Conservation (phyloP, 1,140 invertebrate genomes). For the Oncopeltus fasciatus region DNA sequence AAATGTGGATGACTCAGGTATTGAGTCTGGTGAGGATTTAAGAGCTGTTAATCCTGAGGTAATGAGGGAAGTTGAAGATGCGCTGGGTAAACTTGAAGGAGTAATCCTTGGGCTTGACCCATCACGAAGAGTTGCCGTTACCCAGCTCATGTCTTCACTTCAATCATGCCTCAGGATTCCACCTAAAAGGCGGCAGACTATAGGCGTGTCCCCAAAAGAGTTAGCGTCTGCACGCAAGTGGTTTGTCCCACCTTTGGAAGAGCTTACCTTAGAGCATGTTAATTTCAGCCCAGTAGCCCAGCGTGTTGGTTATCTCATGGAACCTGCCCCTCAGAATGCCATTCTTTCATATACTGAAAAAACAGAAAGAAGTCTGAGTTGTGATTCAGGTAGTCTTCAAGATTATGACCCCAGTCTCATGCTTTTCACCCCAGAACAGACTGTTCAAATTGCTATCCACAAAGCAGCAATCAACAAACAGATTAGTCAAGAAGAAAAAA, state of each 20-base stretch:
- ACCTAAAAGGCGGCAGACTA: slow-evolving; percentile 48
- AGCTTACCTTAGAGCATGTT: not conserved
- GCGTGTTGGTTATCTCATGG: slow-evolving; percentile 16
- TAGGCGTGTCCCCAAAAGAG: slow-evolving; percentile 65
- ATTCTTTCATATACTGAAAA: slow-evolving; percentile 11
- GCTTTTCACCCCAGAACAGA: slow-evolving; percentile 30
- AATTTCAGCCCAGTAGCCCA: slow-evolving; percentile 12
- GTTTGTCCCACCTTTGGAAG: slow-evolving; percentile 33
- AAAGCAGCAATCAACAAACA: slow-evolving; percentile 34
- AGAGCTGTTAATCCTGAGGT: slow-evolving; percentile 30
- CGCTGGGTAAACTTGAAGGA: slow-evolving; percentile 52
- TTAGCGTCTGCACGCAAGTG: slow-evolving; percentile 55
- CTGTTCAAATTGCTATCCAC: slow-evolving; percentile 32
- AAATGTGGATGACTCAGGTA: slow-evolving; percentile 42
- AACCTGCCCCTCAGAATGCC: slow-evolving; percentile 13
- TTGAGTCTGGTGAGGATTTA: slow-evolving; percentile 48
- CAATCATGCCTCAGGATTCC: slow-evolving; percentile 46
- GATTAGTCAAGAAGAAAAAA: slow-evolving; percentile 25
- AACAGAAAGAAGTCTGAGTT: slow-evolving; percentile 3
- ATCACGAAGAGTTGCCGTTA: slow-evolving; percentile 44
- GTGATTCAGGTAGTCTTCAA: slow-evolving; percentile 17
- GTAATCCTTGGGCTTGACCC: slow-evolving; percentile 43
- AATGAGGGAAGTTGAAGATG: slow-evolving; percentile 61
- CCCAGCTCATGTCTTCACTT: slow-evolving; percentile 57
- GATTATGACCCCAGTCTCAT: slow-evolving; percentile 29